Evolutionary conservation across 1,140 invertebrate species (phyloP).

Genomic region (Stegodyphus dumicola): DNA sequence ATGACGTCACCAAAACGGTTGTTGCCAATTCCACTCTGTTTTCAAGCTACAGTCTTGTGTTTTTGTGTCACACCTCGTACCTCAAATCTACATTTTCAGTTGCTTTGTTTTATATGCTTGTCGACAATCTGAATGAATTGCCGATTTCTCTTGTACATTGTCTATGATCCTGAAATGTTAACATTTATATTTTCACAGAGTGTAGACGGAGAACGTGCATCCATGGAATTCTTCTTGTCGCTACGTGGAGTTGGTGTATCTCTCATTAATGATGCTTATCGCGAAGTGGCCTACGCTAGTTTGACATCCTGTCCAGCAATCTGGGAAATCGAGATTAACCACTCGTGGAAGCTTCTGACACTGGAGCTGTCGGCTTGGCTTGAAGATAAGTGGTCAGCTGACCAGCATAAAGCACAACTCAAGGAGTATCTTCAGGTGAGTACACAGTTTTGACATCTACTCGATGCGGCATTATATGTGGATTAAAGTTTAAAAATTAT

Average conservation of each 20-base stretch:
- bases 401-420: constrained; percentile 78
- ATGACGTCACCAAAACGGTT: too few relatives aligned
- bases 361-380: constrained; percentile 83
- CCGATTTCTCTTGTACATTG: too few relatives aligned
- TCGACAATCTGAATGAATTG: too few relatives aligned
- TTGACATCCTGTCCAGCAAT: constrained; percentile 77
- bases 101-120: too few relatives aligned
- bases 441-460: background rate
- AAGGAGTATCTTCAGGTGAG: constrained; percentile 77
- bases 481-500: too few relatives aligned
- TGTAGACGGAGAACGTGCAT: constrained; percentile 78
- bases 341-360: constrained; percentile 81
- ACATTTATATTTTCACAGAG: constrained; percentile 67
- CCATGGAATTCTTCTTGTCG: constrained; percentile 78
- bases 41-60: too few relatives aligned
- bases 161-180: too few relatives aligned
- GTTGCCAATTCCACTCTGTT: too few relatives aligned
- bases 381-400: constrained; percentile 81
- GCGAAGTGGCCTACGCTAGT: constrained; percentile 77
- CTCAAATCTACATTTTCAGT: too few relatives aligned
- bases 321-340: constrained; percentile 85
- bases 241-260: constrained; percentile 79
- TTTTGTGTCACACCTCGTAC: too few relatives aligned
- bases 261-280: constrained; percentile 68
- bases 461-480: too few relatives aligned